Percentiles rank a stretch among this genome's conserved stretches.
Conservation (phyloP, 1,140 invertebrate genomes). For the Drosophila kohkoa region DNA sequence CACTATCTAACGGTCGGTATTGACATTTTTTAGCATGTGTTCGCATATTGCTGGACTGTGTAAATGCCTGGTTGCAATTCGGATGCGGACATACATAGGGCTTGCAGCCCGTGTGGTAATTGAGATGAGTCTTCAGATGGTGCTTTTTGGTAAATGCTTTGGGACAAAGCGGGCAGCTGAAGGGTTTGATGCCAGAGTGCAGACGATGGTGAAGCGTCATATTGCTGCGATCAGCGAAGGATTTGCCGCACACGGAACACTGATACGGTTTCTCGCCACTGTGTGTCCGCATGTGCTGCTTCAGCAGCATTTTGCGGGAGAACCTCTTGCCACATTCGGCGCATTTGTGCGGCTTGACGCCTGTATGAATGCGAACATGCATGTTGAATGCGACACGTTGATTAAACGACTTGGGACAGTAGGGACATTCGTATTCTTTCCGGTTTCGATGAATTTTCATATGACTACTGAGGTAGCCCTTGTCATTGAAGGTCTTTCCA, state of each 20-base stretch:
- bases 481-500: conserved; percentile 91
- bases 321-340: conserved; percentile 94
- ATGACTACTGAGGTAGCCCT: conserved; percentile 91
- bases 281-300: conserved; percentile 91
- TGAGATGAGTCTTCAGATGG: conserved; percentile 93
- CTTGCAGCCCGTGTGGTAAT: conserved; percentile 91
- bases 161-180: conserved; percentile 93
- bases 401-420: conserved; percentile 92
- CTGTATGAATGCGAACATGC: conserved; percentile 92
- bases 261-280: conserved; percentile 85
- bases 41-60: conserved; percentile 92
- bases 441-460: conserved; percentile 92
- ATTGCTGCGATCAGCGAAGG: conserved; percentile 92
- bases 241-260: conserved; percentile 83
- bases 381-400: conserved; percentile 93
- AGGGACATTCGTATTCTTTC: conserved; percentile 91
- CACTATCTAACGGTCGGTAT: conserved; percentile 72
- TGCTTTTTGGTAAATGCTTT: conserved; percentile 95
- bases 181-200: conserved; percentile 94
- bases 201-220: conserved; percentile 92
- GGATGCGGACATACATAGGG: conserved; percentile 90
- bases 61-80: conserved; percentile 90
- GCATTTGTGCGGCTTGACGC: conserved; percentile 94
- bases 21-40: conserved; percentile 91
- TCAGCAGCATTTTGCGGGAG: conserved; percentile 92